Evolutionary conservation across 2,797 vertebrate genomes (phyloP), one percentile per base, ranked within the genome.

Genomic region (Pipistrellus kuhlii): DNA sequence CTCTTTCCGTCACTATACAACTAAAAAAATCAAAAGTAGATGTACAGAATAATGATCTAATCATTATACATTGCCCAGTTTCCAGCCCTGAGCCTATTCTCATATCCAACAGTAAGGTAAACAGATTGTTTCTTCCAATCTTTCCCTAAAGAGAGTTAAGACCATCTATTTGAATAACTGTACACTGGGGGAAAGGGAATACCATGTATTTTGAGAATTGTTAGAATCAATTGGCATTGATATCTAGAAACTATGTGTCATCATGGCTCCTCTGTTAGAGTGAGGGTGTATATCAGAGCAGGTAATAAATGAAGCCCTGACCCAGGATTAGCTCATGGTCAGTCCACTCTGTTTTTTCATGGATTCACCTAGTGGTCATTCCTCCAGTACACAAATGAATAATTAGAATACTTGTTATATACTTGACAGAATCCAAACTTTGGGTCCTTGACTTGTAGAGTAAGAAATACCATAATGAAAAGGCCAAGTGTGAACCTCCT

Each of bases 141-240:
- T 3, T 57, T 84, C 38, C 27, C 25, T 84, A 41, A 57, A 72
- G 32, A 7, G 53, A 59, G 6, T 27, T 81, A 30, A 84, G 20
- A 55, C 30, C 20, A 95, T 57, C 8, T 48, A 68, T 35, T 76
- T 72, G 27, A 86, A n/a, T 87, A 92, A 46, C 13, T 46, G 41
- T 25, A 55, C 3, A 35, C 15, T 51, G 12, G 11, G n/a, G 11
- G 85, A 71, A 57, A 76, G 13, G 62, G 25, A 88, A 62, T 89
- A 35, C 20, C 41, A 59, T 78, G 25, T 32, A 72, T 82, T 77
- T 64, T 87, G 82, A 82, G 51, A 14, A 51, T 81, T 85, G 6
- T 85, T 88, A 44, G n/a, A 20, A 72, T 92, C 21, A 72, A 21
- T 77, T 68, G 48, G 77, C 51, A 92, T 25, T 85, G 91, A 66